These are phyloP conservation scores for Progne subis DNA, from an alignment of 2,113 vertebrate species.

Conservation along the genomic window DNA sequence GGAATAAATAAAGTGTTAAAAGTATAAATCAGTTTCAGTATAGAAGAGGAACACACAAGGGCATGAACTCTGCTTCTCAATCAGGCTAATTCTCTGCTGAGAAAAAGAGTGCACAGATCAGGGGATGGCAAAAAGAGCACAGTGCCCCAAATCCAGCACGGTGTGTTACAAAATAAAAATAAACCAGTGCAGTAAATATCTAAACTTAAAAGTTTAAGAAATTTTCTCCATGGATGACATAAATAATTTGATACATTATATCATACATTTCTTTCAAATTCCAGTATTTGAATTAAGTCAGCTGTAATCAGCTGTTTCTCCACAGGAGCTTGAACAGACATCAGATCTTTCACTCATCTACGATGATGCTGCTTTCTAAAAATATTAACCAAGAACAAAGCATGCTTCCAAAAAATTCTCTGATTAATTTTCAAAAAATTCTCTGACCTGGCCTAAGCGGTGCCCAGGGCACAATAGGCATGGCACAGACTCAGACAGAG, in stretches of 20 bases:
- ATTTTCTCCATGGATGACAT: background rate
- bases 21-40: background rate
- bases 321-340: background rate
- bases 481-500: background rate
- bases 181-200: background rate
- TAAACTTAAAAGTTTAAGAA: background rate
- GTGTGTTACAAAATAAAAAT: background rate
- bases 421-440: background rate
- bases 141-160: background rate
- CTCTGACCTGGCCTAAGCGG: rapidly evolving
- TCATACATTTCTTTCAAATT: conserved; percentile 8
- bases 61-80: background rate
- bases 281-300: background rate
- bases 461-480: rapidly evolving
- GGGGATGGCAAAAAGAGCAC: background rate
- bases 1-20: background rate
- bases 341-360: background rate
- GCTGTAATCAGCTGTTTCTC: background rate
- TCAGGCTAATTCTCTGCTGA: background rate
- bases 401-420: background rate
- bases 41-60: background rate
- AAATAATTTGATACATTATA: background rate
- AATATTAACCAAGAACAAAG: background rate
- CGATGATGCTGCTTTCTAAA: background rate
- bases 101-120: rapidly evolving